phyloP scores from a whole-genome alignment of 2,797 vertebrate species.

The Ctenopoma multispine region DNA sequence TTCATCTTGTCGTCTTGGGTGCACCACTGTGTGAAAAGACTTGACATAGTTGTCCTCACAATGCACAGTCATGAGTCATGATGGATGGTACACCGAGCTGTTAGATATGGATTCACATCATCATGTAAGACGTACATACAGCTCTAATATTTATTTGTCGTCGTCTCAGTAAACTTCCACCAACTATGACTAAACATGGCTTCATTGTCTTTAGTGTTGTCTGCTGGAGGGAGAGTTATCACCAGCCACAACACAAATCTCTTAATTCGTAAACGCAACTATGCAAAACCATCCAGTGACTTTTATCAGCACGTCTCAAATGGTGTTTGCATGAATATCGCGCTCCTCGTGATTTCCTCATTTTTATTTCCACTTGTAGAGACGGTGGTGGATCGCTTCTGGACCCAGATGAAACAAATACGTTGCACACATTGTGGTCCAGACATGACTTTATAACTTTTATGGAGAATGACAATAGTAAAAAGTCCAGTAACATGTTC shows the following conservation, averaged over 20 bases:
- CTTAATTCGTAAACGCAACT: slow-evolving; percentile 37
- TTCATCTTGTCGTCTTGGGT: slow-evolving; percentile 28
- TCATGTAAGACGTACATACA: slow-evolving; percentile 13
- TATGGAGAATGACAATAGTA: slow-evolving; percentile 13
- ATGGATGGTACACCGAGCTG: background rate
- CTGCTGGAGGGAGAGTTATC: slow-evolving; percentile 23
- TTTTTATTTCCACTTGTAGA: slow-evolving; percentile 10
- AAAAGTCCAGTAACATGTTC: slow-evolving; percentile 22
- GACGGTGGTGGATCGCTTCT: slow-evolving; percentile 24
- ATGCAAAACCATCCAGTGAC: slow-evolving; percentile 44
- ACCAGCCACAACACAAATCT: slow-evolving; percentile 11
- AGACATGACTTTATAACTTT: slow-evolving; percentile 33
- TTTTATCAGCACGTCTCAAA: slow-evolving; percentile 15
- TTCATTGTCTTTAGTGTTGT: slow-evolving; percentile 6
- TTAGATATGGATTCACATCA: slow-evolving; percentile 3
- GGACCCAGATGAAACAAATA: slow-evolving; percentile 37
- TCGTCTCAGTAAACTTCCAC: slow-evolving; percentile 17
- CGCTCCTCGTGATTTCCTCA: slow-evolving; percentile 4
- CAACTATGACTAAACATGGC: background rate
- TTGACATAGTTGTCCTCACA: slow-evolving; percentile 5
- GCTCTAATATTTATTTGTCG: slow-evolving; percentile 12
- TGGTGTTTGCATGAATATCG: slow-evolving; percentile 22
- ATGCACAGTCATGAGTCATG: slow-evolving; percentile 25
- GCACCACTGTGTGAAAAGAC: slow-evolving; percentile 30
- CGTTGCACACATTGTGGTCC: slow-evolving; percentile 18